These are phyloP conservation scores for Mobula hypostoma DNA, from an alignment of 2,113 vertebrate genomes.

Conservation along the genomic window DNA sequence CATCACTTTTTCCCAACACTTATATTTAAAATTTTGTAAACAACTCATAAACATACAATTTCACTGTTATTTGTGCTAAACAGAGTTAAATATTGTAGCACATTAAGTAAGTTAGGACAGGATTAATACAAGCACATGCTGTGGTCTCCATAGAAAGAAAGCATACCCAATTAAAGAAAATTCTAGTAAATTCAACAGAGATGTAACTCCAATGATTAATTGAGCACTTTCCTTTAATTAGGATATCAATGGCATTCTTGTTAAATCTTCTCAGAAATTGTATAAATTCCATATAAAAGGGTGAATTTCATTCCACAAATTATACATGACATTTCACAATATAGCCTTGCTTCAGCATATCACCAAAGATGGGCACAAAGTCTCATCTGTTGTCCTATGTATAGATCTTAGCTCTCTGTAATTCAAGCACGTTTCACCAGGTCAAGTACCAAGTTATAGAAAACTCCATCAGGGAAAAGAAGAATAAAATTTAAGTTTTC, in stretches of 20 bases:
- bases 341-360: background rate
- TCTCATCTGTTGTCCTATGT: conserved; percentile 7
- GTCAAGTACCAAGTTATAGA: conserved; percentile 24
- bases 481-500: conserved; percentile 24
- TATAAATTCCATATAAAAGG: background rate
- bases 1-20: background rate
- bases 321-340: conserved; percentile 17
- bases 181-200: background rate
- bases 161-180: background rate
- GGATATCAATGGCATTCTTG: background rate
- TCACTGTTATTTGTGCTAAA: background rate
- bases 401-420: background rate
- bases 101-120: background rate
- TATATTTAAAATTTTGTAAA: background rate
- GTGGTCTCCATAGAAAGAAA: background rate
- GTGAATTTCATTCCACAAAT: conserved; percentile 7
- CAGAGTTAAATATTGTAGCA: background rate
- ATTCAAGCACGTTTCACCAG: conserved; percentile 17
- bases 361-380: background rate
- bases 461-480: background rate
- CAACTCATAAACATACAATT: background rate
- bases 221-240: background rate
- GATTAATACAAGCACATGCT: background rate
- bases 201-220: background rate
- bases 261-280: conserved; percentile 3